phyloP scores from a whole-genome alignment of 1,140 invertebrate species.

The Drosophila melanica region DNA sequence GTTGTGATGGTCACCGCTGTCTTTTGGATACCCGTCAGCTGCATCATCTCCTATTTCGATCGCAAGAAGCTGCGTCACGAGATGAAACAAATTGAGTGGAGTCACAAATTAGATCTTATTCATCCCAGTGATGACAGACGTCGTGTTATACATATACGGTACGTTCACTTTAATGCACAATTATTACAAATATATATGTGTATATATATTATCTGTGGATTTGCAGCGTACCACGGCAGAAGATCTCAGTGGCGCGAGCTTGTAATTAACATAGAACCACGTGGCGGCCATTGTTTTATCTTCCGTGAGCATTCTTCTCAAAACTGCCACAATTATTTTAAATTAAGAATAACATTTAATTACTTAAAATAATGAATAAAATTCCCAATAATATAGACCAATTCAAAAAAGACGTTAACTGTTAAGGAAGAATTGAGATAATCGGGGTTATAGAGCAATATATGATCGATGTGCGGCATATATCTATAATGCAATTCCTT shows the following conservation, averaged over 20 bases:
- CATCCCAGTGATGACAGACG: constrained; percentile 87
- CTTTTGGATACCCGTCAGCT: constrained; percentile 96
- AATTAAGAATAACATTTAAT: constrained; percentile 67
- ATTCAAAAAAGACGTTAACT: constrained; percentile 17
- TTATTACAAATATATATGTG: neutral
- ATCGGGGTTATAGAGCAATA: too few relatives aligned
- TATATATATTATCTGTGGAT: neutral
- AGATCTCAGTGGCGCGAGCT: constrained; percentile 78
- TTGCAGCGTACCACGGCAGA: constrained; percentile 83
- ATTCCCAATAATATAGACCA: constrained; percentile 69
- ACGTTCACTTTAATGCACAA: neutral
- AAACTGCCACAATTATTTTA: constrained; percentile 72
- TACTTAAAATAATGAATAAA: constrained; percentile 65
- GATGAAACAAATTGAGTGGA: constrained; percentile 86
- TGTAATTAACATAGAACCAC: constrained; percentile 65
- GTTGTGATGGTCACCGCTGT: constrained; percentile 94
- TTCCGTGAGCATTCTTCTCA: constrained; percentile 74
- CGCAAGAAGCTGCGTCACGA: constrained; percentile 86
- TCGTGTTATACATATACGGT: constrained; percentile 87
- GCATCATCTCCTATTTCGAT: constrained; percentile 92
- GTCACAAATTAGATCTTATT: constrained; percentile 86
- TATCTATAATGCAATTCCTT: too few relatives aligned
- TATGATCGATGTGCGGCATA: too few relatives aligned
- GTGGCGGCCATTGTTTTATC: constrained; percentile 49
- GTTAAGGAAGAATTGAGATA: neutral